These are phyloP conservation scores for Carlito syrichta DNA, from an alignment of 2,113 vertebrate species.

Conservation along the genomic window DNA sequence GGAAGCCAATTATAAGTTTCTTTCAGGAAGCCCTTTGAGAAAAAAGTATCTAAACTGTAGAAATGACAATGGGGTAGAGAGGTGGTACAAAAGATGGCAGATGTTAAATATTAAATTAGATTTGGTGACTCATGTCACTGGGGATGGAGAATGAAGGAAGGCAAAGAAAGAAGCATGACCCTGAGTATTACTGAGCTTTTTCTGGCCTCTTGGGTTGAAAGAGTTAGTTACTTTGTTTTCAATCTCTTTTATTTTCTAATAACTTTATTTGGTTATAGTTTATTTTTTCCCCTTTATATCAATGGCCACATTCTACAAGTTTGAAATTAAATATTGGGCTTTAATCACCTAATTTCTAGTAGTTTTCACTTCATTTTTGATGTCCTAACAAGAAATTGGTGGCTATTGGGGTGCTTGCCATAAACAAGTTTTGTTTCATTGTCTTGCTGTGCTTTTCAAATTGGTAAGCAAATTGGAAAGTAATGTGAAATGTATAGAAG, in stretches of 20 bases:
- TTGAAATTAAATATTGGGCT: background rate
- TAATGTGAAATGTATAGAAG: background rate
- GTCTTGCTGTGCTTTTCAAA: background rate
- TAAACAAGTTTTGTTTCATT: background rate
- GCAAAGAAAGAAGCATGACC: background rate
- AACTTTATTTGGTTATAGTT: background rate
- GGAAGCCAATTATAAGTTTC: background rate
- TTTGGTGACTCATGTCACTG: background rate
- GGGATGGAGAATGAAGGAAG: background rate
- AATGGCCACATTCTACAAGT: background rate
- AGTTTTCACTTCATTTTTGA: slow-evolving; percentile 13
- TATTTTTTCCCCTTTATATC: background rate
- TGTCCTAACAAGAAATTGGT: background rate
- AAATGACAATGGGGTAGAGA: background rate
- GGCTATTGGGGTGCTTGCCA: background rate
- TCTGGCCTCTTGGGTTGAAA: background rate
- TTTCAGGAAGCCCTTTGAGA: background rate
- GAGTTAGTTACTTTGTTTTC: slow-evolving; percentile 13
- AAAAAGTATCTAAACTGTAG: background rate
- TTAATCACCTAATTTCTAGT: slow-evolving; percentile 28
- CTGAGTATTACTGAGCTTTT: background rate
- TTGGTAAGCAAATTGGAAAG: background rate
- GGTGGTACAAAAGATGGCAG: background rate
- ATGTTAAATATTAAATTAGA: background rate
- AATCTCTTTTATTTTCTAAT: slow-evolving; percentile 43